These are phyloP conservation scores for Crematogaster levior DNA, from an alignment of 2,888 invertebrate genomes.

Conservation along the genomic window DNA sequence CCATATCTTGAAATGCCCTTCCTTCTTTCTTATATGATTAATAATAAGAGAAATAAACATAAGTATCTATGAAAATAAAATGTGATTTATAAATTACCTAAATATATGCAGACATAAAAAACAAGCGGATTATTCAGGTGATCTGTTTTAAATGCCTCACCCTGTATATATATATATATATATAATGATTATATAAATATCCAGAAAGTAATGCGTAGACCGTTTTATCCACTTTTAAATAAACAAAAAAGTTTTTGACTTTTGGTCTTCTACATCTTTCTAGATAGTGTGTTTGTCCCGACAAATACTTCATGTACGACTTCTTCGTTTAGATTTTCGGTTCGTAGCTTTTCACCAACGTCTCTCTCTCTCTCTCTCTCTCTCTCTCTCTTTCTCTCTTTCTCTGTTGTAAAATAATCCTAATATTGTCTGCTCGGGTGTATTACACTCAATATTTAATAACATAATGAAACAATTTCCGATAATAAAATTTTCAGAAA, in stretches of 20 bases:
- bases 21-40: neutral
- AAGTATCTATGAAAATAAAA: neutral
- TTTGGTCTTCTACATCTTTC: neutral
- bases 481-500: constrained; percentile 8
- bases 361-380: neutral
- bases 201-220: neutral
- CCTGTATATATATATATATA: no score
- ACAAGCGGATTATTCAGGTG: no score
- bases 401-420: neutral
- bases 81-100: neutral
- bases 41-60: neutral
- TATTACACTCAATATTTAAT: constrained; percentile 11
- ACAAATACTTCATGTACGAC: neutral
- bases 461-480: neutral
- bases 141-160: no score
- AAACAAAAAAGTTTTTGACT: neutral
- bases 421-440: neutral
- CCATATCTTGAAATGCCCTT: no score
- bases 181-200: no score
- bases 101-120: neutral
- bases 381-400: neutral
- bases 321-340: constrained; percentile 2
- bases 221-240: constrained; percentile 9
- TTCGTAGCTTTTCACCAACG: neutral
- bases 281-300: constrained; percentile 4